These are phyloP conservation scores for Alcedo atthis DNA, from an alignment of 2,797 vertebrate genomes.

Conservation along the genomic window DNA sequence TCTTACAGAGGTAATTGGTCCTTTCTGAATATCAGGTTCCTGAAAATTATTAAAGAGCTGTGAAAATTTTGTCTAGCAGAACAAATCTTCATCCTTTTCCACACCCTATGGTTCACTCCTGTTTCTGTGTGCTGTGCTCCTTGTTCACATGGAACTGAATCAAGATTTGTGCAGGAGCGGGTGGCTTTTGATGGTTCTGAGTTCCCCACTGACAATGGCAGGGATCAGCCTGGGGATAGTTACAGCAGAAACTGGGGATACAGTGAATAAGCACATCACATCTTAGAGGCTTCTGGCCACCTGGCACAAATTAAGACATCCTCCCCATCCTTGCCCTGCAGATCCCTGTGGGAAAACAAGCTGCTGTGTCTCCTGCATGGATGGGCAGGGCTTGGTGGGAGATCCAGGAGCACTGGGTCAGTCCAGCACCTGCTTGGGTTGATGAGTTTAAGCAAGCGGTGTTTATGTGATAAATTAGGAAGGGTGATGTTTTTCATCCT, in stretches of 20 bases:
- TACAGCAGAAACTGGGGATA: not conserved
- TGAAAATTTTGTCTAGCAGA: not conserved
- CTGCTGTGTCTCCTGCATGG: not conserved
- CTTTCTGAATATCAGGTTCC: not conserved
- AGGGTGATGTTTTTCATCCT: not conserved
- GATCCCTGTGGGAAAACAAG: accelerated
- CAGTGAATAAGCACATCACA: not conserved
- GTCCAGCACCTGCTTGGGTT: not conserved
- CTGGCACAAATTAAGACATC: not conserved
- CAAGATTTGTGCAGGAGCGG: not conserved
- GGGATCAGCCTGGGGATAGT: not conserved
- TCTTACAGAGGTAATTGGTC: not conserved
- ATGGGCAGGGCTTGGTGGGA: not conserved
- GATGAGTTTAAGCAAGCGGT: not conserved
- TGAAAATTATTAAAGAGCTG: not conserved
- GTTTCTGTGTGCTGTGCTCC: not conserved
- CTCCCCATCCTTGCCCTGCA: not conserved
- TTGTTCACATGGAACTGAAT: accelerated
- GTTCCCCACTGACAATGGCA: not conserved
- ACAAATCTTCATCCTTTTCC: not conserved
- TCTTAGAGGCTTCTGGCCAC: not conserved
- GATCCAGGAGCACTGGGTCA: not conserved
- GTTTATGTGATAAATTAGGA: not conserved
- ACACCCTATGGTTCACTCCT: accelerated
- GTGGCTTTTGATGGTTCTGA: not conserved